Base-by-base conservation (phyloP, 2,113 vertebrate genomes). In the Lagopus leucura region DNA sequence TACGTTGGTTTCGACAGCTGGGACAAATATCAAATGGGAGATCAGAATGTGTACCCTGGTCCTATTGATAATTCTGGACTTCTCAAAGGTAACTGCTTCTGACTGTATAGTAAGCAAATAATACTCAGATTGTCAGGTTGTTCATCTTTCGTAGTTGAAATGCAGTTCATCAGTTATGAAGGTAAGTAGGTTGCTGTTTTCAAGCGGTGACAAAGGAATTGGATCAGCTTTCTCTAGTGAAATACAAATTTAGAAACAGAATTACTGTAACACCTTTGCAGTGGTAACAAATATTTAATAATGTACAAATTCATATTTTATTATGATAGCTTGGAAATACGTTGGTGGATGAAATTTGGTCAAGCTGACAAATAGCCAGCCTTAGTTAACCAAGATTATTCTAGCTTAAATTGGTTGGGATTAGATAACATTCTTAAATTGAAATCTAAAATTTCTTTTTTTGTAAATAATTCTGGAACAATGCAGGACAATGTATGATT, bases 1-100 rank as follows among this genome's bases (percentile, higher is more conserved):
- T 99, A 99, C 98, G 99, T 99, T 98, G 99, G 99, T 67, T 99
- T 98, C 98, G 99, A 99, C 97, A 99, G 99, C 93, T 99, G 99
- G 99, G 99, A 99, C 97, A 99, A 99, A 97, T 99, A 99, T 93
- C 99, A 99, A 97, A 99, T 99, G 99, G 99, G 99, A 86, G 99
- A 99, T 97, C 99, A 99, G 96, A 99, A 98, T 97, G 99, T 99
- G 89, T 99, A 99, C 96, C 99, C 99, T 73, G 99, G 99, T 95
- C 98, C 99, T 20, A 99, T 99, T 96, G 99, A 99, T 97, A 99
- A 99, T 94, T 98, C 98, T 55, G 99, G 99, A 94, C 99, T 99
- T 93, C 98, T 99, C 95, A 98, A 98, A 99, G 99, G 99, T 99
- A 97, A 98, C 92, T 85, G 30, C 50, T 60, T 75, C 36, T 84